Base-by-base conservation (phyloP, 2,888 invertebrate species). In the Sturmia bella region DNA sequence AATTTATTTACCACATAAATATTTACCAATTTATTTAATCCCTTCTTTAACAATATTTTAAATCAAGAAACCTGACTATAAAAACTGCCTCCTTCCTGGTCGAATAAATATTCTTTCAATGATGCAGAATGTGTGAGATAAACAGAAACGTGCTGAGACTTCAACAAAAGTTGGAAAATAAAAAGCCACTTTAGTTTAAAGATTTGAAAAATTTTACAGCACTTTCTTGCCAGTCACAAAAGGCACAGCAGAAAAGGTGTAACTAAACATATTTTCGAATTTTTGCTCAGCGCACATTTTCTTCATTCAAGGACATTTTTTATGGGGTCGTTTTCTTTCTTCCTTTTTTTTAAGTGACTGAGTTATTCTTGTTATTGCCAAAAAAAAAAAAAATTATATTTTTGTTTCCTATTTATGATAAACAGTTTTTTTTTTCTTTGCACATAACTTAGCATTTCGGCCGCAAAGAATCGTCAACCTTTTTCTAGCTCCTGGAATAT, bases 71-170 rank as follows among this genome's bases (percentile, higher is more conserved):
- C 2, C 2, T 39, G 39, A 5, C 27, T 17, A 0, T 13, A 13
- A 21, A 45, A 32, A 63, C 6, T 13, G 17, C 1, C 12, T 45
- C 19, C 32, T 21, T 37, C 6, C 3, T 6, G 5, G 48, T 45
- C n/a, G n/a, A 57, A 11, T n/a, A n/a, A n/a, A n/a, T n/a, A 45
- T 45, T 17, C 13, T 15, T 24, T 56, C n/a, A 66, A 27, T 32
- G 39, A 66, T 64, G 13, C n/a, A n/a, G 48, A 21, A 56, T 48
- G 37, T 74, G 21, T 56, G 17, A 19, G 6, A 54, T 39, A 48
- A 66, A 39, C 15, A 11, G n/a, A 19, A 48, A 74, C 64, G 56
- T 66, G 56, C 24, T 39, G 19, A 48, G 37, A 48, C 24, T 39
- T 41, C 4, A 17, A 17, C 15, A 24, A 27, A 11, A 70, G 3